A percentile compares a stretch with the other conserved stretches of the same genome.
These are phyloP conservation scores for Sphaeramia orbicularis DNA, from an alignment of 2,797 vertebrate species.

Conservation along the genomic window DNA sequence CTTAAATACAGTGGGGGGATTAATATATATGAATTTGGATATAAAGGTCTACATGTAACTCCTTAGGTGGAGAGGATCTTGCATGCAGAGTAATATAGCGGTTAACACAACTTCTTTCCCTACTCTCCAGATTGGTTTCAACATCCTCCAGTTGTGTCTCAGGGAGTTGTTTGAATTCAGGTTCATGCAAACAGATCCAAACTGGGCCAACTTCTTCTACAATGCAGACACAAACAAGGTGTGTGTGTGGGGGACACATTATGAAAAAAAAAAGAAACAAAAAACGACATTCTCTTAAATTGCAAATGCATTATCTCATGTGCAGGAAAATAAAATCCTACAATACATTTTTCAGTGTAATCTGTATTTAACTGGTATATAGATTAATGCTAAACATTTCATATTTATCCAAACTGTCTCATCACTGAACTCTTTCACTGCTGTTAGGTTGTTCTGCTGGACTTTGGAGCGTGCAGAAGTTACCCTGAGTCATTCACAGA, in stretches of 20 bases:
- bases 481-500: slow-evolving; percentile 90
- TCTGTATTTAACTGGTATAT: no score
- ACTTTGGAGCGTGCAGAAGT: slow-evolving; percentile 90
- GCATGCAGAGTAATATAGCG: not conserved
- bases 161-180: slow-evolving; percentile 93
- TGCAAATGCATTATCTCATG: not conserved
- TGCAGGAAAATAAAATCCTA: not conserved
- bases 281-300: no score
- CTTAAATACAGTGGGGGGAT: no score
- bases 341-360: no score
- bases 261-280: no score
- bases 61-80: no score
- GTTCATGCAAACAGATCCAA: slow-evolving; percentile 96
- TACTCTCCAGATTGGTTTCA: slow-evolving; percentile 85
- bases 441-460: slow-evolving; percentile 87
- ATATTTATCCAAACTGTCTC: not conserved
- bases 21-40: no score
- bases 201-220: slow-evolving; percentile 96
- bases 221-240: slow-evolving; percentile 88
- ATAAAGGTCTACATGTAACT: no score
- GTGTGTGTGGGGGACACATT: slow-evolving; percentile 2
- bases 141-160: slow-evolving; percentile 90
- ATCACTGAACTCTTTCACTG: not conserved
- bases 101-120: slow-evolving; percentile 19
- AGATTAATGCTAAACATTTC: no score